Conservation (phyloP, 2,888 invertebrate species). For the Lithophane semibrunnea region DNA sequence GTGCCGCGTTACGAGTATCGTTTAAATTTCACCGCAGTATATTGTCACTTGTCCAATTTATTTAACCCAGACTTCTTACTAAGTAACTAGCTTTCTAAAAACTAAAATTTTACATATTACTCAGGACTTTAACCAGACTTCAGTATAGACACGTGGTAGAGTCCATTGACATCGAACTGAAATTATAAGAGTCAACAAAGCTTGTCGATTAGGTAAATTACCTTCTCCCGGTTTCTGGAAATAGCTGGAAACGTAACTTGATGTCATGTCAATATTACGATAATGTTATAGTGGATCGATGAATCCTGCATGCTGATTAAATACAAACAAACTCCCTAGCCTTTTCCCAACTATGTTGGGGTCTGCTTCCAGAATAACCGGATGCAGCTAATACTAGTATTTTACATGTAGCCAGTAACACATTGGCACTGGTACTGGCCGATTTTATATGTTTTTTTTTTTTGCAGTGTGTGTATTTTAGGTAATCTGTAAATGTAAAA, state of each 20-base stretch:
- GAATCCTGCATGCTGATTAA: conserved; percentile 23
- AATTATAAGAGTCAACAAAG: conserved; percentile 43
- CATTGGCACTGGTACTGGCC: no score
- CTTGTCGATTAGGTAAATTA: conserved; percentile 25
- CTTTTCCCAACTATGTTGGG: no score
- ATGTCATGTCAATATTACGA: conserved; percentile 9
- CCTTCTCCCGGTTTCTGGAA: conserved; percentile 7
- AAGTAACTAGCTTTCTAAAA: conserved; percentile 68
- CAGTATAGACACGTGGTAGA: not conserved
- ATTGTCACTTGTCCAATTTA: conserved; percentile 74
- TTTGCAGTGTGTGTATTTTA: not conserved
- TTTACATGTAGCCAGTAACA: no score
- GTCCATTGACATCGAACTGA: conserved; percentile 50
- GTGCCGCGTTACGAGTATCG: conserved; percentile 56
- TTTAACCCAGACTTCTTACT: conserved; percentile 69
- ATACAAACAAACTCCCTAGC: not conserved
- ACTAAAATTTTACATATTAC: conserved; percentile 50
- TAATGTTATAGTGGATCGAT: conserved; percentile 5
- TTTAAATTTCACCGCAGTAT: conserved; percentile 63
- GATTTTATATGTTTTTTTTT: no score
- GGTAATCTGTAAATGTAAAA: not conserved
- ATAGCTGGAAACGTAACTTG: conserved; percentile 28
- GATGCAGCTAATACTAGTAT: no score
- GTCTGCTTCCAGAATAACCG: no score
- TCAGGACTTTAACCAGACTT: not conserved